Conservation (phyloP, 2,888 invertebrate genomes). For the Nephrotoma guestfalica region DNA sequence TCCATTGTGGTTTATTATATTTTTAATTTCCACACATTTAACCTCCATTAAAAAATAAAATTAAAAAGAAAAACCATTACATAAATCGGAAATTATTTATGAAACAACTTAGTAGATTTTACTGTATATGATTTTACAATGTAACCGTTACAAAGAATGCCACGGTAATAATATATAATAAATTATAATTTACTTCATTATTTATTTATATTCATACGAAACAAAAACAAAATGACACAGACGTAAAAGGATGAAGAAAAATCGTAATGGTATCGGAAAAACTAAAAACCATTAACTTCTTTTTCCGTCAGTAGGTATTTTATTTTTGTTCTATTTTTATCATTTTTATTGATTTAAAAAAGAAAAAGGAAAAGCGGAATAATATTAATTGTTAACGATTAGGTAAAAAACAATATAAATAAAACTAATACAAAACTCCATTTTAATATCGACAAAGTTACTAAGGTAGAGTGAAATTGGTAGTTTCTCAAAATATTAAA, state of each 20-base stretch:
- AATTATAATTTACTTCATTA: not conserved
- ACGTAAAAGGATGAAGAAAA: not conserved
- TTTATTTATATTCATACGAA: not conserved
- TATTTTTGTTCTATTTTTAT: not conserved
- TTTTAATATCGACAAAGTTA: not conserved
- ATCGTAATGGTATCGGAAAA: not conserved
- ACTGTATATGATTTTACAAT: not conserved
- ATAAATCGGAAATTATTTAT: not conserved
- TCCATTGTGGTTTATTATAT: not conserved
- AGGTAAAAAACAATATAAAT: not conserved
- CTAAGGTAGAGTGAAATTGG: not conserved
- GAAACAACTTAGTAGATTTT: not conserved
- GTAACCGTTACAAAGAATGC: not conserved
- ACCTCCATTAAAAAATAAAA: not conserved
- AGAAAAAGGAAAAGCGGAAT: not conserved
- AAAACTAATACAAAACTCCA: not conserved
- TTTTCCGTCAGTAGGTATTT: not conserved
- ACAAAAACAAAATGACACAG: not conserved
- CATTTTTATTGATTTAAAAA: not conserved
- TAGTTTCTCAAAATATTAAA: not conserved
- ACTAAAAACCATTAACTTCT: not conserved
- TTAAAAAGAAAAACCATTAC: not conserved
- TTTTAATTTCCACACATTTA: not conserved
- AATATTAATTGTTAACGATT: not conserved
- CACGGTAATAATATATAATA: not conserved